Percentiles rank a stretch among this genome's conserved stretches.
These are phyloP conservation scores for Pseudococcus longispinus DNA, from an alignment of 2,888 invertebrate genomes.

Conservation along the genomic window DNA sequence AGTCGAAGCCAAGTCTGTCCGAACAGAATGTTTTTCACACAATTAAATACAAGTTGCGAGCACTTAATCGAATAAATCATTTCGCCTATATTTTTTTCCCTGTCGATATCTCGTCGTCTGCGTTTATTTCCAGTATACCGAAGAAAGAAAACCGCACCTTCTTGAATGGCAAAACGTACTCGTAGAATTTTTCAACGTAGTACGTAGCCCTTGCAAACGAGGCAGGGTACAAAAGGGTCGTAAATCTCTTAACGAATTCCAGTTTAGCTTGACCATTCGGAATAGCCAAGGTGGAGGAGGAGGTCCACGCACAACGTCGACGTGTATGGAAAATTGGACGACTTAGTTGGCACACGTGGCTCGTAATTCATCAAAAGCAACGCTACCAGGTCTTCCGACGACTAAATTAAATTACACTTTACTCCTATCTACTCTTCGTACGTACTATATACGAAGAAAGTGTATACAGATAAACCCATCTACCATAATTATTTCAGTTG, in stretches of 20 bases:
- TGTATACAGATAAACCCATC: background rate
- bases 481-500: background rate
- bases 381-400: background rate
- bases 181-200: background rate
- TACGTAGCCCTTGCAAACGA: background rate
- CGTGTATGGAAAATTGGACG: constrained; percentile 12
- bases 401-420: constrained; percentile 9
- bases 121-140: background rate
- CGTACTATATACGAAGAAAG: background rate
- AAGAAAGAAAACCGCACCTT: background rate
- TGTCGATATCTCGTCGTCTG: background rate
- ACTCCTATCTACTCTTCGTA: background rate
- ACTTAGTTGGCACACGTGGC: constrained; percentile 21
- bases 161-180: background rate
- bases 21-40: background rate
- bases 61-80: constrained; percentile 28
- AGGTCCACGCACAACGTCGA: background rate
- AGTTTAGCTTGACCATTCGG: background rate
- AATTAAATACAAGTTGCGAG: constrained; percentile 4
- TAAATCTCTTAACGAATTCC: constrained; percentile 12
- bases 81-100: background rate
- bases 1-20: background rate
- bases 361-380: constrained; percentile 1
- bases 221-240: background rate
- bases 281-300: background rate